These are phyloP conservation scores for Rana temporaria DNA, from an alignment of 2,113 vertebrate genomes.

Conservation along the genomic window DNA sequence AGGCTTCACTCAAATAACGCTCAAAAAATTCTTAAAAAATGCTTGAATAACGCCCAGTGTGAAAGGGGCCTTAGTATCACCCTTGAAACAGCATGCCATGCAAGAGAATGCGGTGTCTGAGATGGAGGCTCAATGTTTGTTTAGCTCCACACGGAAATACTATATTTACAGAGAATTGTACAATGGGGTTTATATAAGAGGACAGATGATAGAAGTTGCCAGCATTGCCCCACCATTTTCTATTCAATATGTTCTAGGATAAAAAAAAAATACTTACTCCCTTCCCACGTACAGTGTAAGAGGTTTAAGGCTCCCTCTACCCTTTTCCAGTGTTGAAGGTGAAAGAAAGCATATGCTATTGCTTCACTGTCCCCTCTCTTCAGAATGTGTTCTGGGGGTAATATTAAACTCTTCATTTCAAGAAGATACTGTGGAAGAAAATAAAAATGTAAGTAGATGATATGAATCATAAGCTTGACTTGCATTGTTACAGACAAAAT, in stretches of 20 bases:
- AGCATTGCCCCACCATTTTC: no score
- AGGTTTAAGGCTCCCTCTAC: conserved; percentile 98
- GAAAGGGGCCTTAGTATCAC: no score
- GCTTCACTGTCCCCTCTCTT: conserved; percentile 99
- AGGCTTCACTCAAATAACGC: no score
- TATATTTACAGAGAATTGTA: conserved; percentile 42
- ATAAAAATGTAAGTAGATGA: not conserved
- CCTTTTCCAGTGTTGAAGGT: conserved; percentile 97
- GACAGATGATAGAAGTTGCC: no score
- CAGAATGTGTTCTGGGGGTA: conserved; percentile 97
- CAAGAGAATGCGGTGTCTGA: no score
- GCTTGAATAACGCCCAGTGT: no score
- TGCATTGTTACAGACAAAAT: no score
- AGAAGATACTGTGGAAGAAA: conserved; percentile 86
- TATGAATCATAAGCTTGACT: no score
- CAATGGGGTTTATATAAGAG: not conserved
- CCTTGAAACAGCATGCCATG: no score
- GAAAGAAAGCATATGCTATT: conserved; percentile 97
- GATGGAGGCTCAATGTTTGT: no score
- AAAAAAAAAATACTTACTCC: conserved; percentile 88
- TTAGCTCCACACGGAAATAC: no score
- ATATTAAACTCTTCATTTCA: conserved; percentile 99
- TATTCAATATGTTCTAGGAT: conserved; percentile 57
- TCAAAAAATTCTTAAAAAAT: no score
- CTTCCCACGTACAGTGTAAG: conserved; percentile 98